These are phyloP conservation scores for Cettia cetti DNA, from an alignment of 2,113 vertebrate species.

Conservation along the genomic window DNA sequence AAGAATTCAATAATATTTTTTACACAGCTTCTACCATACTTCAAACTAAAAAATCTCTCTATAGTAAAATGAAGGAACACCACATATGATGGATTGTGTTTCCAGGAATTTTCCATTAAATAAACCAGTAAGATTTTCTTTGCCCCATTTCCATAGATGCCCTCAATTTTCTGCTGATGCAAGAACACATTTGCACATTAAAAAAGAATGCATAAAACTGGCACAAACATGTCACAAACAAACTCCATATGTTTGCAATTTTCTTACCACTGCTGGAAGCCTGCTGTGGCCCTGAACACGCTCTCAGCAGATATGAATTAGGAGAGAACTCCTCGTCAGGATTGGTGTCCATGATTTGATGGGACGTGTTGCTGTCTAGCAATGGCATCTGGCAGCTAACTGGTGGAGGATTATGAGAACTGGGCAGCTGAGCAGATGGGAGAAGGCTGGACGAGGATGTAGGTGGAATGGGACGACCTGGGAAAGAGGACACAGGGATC, in stretches of 20 bases:
- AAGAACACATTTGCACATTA: not conserved
- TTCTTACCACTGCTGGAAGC: constrained; percentile 90
- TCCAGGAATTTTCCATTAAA: not conserved
- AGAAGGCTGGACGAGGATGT: constrained; percentile 96
- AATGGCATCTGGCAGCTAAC: constrained; percentile 98
- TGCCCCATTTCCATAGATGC: not conserved
- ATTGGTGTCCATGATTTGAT: constrained; percentile 97
- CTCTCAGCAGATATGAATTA: constrained; percentile 93
- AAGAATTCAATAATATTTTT: not conserved
- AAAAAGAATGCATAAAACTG: not conserved
- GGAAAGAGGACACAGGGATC: constrained; percentile 83
- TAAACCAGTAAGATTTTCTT: not conserved
- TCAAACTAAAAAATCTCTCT: not conserved
- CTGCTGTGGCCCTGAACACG: constrained; percentile 84
- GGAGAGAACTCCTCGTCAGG: constrained; percentile 92
- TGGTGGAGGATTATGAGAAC: constrained; percentile 88
- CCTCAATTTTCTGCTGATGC: constrained; percentile 3
- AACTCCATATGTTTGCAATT: constrained; percentile 56
- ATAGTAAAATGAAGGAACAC: not conserved
- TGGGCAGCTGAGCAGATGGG: constrained; percentile 91
- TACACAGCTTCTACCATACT: not conserved
- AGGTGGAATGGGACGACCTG: constrained; percentile 98
- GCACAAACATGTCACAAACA: constrained; percentile 55
- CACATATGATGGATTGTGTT: not conserved
- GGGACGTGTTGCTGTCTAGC: constrained; percentile 97